These are phyloP conservation scores for Hyposoter didymator DNA, from an alignment of 2,888 invertebrate genomes.

Conservation along the genomic window DNA sequence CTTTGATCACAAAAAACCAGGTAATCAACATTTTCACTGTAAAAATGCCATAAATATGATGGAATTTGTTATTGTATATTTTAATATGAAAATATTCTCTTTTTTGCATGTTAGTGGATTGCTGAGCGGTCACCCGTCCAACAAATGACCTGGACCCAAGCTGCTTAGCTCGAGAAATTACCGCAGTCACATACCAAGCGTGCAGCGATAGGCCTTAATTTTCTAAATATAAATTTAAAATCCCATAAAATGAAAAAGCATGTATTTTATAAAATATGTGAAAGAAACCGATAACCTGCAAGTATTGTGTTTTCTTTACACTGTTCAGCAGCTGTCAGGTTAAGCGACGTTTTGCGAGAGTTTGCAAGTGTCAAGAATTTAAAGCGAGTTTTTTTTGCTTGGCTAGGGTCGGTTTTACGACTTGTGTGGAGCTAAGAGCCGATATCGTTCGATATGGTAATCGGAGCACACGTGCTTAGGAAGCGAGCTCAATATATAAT, in stretches of 20 bases:
- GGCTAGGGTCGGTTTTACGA: slow-evolving; percentile 39
- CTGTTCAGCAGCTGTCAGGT: not conserved
- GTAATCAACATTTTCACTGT: not conserved
- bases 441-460: slow-evolving; percentile 64
- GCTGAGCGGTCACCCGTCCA: not conserved
- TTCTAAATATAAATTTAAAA: not conserved
- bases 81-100: no score
- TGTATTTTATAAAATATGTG: not conserved
- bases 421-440: slow-evolving; percentile 47
- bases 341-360: slow-evolving; percentile 45
- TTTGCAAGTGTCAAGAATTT: slow-evolving; percentile 55
- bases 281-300: not conserved
- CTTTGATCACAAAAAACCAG: slow-evolving; percentile 15
- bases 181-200: not conserved
- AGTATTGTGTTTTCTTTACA: slow-evolving; percentile 14
- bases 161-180: not conserved
- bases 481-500: slow-evolving; percentile 47
- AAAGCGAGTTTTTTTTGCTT: slow-evolving; percentile 50
- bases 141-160: not conserved
- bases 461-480: slow-evolving; percentile 55
- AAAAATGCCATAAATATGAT: not conserved
- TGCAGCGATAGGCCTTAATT: not conserved
- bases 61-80: not conserved
- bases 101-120: not conserved
- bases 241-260: not conserved